Base-by-base conservation (phyloP, 2,888 invertebrate genomes). In the Agrotis exclamationis region DNA sequence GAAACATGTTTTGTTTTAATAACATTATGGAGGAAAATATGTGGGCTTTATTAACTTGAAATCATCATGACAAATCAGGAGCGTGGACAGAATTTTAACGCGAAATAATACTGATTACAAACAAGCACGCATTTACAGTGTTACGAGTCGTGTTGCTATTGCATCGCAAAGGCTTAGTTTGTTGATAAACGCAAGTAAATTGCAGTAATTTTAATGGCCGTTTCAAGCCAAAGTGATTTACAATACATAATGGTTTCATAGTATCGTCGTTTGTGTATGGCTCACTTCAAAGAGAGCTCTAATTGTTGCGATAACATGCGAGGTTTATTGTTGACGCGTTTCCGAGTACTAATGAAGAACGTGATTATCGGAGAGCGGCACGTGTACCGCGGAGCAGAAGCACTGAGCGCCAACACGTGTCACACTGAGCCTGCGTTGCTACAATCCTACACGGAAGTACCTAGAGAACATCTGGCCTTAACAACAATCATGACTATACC, bases 281-380 rank as follows among this genome's bases (percentile, higher is more conserved):
- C 62, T 75, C 62, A 76, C 79, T 79, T 80, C 74, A 76, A 84
- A 80, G 76, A 68, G 77, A 77, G 68, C 48, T 76, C 82, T 84
- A 87, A 86, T 86, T 82, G 82, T 82, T 71, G 69, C 82, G 86
- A 88, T 87, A 86, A 86, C 79, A 86, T 84, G 86, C 78, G 82
- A 83, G 84, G 88, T 88, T 86, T 88, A 87, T 85, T 86, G 86
- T 88, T 85, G 88, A 87, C 85, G 85, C 79, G 82, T 85, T 90
- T 88, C 89, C 79, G 79, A 88, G 88, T 89, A 89, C 71, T 79
- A 79, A 86, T 85, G 86, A 87, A 84, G 87, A 87, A 82, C 82
- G 85, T 85, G 86, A 86, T 90, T 89, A 90, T 90, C 87, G 87
- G 78, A 70, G 63, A 63, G 44, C 76, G 86, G 85, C 89, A 89